A percentile compares a stretch with the other conserved stretches of the same genome.
These are phyloP conservation scores for Odontocerum albicorne DNA, from an alignment of 2,888 invertebrate species.

Conservation along the genomic window DNA sequence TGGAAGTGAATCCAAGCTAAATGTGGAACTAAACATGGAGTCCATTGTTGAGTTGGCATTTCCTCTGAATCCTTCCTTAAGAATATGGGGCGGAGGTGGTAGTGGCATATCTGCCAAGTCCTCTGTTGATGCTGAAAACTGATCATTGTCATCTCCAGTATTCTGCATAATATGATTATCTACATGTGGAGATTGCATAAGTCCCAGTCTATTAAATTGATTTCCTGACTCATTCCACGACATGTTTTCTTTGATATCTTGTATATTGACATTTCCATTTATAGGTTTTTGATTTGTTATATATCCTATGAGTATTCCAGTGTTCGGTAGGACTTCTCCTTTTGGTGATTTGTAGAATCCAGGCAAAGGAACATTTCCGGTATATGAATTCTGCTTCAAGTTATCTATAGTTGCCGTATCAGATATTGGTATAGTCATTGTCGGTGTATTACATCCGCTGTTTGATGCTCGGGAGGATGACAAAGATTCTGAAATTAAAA, in stretches of 20 bases:
- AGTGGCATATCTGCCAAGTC: constrained; percentile 57
- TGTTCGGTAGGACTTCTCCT: constrained; percentile 20
- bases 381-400: constrained; percentile 5
- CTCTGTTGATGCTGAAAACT: constrained; percentile 13
- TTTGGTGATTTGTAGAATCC: constrained; percentile 33
- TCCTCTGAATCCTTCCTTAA: constrained; percentile 59
- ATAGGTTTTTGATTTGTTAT: constrained; percentile 22
- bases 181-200: too few relatives aligned
- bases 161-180: neutral
- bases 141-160: neutral
- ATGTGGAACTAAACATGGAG: constrained; percentile 70
- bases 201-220: neutral
- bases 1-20: constrained; percentile 79
- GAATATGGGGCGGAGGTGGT: constrained; percentile 65
- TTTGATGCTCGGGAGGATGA: constrained; percentile 45
- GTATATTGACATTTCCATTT: constrained; percentile 9
- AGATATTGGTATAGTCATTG: constrained; percentile 39
- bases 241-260: neutral
- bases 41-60: constrained; percentile 41
- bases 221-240: neutral
- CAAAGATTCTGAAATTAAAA: constrained; percentile 32
- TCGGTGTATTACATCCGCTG: constrained; percentile 44
- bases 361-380: neutral
- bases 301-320: constrained; percentile 28
- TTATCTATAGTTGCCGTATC: neutral